Evolutionary conservation across 2,797 vertebrate species (phyloP).

Genomic region (Sparidentex hasta): DNA sequence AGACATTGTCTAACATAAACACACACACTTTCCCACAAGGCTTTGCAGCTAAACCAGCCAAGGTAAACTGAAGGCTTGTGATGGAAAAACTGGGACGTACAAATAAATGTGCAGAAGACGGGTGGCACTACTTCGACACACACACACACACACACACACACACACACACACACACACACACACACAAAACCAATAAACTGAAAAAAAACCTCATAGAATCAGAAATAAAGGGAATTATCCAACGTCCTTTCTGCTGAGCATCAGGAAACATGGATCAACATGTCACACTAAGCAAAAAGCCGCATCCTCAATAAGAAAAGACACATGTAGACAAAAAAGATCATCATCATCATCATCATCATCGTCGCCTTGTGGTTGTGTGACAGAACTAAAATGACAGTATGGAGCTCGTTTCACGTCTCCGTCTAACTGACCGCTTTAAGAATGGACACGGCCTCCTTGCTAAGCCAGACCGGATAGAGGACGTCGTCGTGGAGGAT

Average conservation of each 20-base stretch:
- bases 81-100: conserved; percentile 74
- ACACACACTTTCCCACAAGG: conserved; percentile 82
- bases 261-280: conserved; percentile 49
- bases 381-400: no score
- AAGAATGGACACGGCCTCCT: conserved; percentile 96
- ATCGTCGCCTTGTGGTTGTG: no score
- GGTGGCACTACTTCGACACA: conserved; percentile 25
- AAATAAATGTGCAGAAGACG: conserved; percentile 60
- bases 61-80: conserved; percentile 80
- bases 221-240: conserved; percentile 38
- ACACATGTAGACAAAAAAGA: conserved; percentile 3
- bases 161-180: conserved; percentile 24
- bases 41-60: conserved; percentile 74
- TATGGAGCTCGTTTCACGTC: neutral
- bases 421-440: conserved; percentile 89
- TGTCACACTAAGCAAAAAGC: conserved; percentile 26
- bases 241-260: conserved; percentile 24
- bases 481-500: conserved; percentile 97
- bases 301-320: conserved; percentile 12
- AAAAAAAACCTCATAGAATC: conserved; percentile 19
- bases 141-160: conserved; percentile 29
- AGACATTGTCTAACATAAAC: conserved; percentile 81
- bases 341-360: no score
- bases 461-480: conserved; percentile 97
- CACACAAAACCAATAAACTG: conserved; percentile 11